Evolutionary conservation across 2,888 invertebrate genomes (phyloP).

Genomic region (Chromoteleia sp.): DNA sequence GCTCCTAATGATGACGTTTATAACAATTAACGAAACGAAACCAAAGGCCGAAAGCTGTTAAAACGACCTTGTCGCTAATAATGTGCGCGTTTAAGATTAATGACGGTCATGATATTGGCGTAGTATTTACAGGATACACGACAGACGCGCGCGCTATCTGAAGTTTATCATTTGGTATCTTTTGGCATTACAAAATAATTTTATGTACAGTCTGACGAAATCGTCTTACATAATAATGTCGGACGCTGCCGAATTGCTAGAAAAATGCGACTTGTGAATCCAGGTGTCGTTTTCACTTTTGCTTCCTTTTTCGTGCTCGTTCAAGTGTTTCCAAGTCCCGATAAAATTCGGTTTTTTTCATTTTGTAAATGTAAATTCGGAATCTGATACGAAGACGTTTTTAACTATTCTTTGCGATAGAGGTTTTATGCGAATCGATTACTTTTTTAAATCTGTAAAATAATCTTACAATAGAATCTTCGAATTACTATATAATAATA

Average conservation of each 20-base stretch:
- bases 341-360: too few species aligned
- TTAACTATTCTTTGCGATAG: too few species aligned
- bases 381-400: too few species aligned
- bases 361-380: too few species aligned
- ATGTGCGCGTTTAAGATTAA: conserved; percentile 55
- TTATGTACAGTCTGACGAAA: conserved; percentile 83
- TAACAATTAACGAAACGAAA: conserved; percentile 32
- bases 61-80: conserved; percentile 37
- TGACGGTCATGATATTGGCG: conserved; percentile 63
- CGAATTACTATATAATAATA: too few species aligned
- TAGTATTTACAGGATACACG: conserved; percentile 47
- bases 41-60: conserved; percentile 21
- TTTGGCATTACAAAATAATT: conserved; percentile 84
- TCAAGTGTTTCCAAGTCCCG: too few species aligned
- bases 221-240: conserved; percentile 71
- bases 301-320: not conserved
- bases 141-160: conserved; percentile 37
- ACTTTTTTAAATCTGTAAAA: too few species aligned
- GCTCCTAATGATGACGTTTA: not conserved
- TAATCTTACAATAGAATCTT: too few species aligned
- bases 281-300: not conserved
- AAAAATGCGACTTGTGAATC: conserved; percentile 12
- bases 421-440: too few species aligned
- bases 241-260: conserved; percentile 40
- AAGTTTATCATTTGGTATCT: conserved; percentile 78